phyloP scores from a whole-genome alignment of 2,797 vertebrate species.

The Chrysocyon brachyurus region DNA sequence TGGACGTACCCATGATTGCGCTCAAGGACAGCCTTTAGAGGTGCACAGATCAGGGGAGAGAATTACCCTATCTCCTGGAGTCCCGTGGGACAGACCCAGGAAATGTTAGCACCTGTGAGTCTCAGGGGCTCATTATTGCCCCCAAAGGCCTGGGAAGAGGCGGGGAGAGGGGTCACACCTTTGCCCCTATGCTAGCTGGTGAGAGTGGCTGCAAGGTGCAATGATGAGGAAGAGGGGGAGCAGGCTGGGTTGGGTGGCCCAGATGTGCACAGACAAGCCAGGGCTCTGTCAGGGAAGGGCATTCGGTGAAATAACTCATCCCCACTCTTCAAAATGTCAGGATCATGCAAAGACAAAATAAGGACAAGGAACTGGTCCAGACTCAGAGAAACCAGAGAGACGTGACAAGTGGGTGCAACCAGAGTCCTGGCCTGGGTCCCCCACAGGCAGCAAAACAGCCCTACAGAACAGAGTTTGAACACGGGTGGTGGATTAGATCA shows the following conservation, averaged over 20 bases:
- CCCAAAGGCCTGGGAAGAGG: background rate
- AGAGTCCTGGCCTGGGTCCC: background rate
- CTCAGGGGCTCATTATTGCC: background rate
- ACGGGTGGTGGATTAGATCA: accelerated
- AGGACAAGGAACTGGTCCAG: background rate
- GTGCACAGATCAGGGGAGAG: background rate
- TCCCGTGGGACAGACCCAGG: background rate
- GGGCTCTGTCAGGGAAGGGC: background rate
- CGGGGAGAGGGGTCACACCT: background rate
- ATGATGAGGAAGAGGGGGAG: accelerated
- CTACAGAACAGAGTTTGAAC: accelerated
- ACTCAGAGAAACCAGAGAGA: background rate
- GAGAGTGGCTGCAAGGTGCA: accelerated
- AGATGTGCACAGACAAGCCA: background rate
- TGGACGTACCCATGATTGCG: accelerated
- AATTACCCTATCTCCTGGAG: no score
- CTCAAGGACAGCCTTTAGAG: background rate
- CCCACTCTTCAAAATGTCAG: background rate
- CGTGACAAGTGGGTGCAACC: background rate
- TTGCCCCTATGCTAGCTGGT: background rate
- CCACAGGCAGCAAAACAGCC: no score
- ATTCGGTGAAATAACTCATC: background rate
- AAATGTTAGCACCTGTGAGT: background rate
- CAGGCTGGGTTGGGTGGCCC: background rate
- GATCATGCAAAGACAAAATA: background rate